Evolutionary conservation across 2,113 vertebrate genomes (phyloP).

Genomic region (Pardalotus punctatus): DNA sequence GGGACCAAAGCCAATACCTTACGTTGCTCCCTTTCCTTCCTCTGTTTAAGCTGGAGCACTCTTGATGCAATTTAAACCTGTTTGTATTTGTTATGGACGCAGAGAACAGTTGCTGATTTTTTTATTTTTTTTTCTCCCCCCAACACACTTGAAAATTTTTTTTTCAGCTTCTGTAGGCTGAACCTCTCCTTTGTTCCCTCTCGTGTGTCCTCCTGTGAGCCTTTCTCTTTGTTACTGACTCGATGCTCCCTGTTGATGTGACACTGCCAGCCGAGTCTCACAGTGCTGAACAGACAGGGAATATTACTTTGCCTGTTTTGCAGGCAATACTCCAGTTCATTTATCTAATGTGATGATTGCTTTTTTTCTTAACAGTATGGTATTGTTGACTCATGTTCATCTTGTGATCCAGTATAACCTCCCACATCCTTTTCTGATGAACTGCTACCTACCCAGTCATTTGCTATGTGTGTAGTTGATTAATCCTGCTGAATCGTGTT

Average conservation of each 20-base stretch:
- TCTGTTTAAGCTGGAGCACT: background rate
- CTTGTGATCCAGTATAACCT: conserved; percentile 56
- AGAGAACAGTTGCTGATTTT: background rate
- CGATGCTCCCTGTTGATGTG: background rate
- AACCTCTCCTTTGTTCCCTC: background rate
- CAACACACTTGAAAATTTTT: background rate
- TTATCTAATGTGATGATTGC: background rate
- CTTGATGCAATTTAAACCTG: background rate
- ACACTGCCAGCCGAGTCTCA: background rate
- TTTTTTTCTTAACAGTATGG: conserved; percentile 1
- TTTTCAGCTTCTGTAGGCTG: background rate
- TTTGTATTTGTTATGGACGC: background rate
- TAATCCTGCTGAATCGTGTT: background rate
- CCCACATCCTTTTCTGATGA: conserved; percentile 35
- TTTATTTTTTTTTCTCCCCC: fast-evolving
- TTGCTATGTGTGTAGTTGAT: background rate
- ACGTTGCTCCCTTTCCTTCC: background rate
- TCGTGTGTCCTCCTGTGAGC: background rate
- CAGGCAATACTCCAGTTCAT: background rate
- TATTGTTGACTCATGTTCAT: conserved; percentile 55
- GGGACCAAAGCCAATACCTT: background rate
- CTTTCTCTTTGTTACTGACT: background rate
- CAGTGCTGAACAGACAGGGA: background rate
- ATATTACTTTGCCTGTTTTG: background rate
- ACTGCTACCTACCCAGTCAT: conserved; percentile 41